Conservation (phyloP, 2,888 invertebrate genomes). For the Athalia circularis region DNA sequence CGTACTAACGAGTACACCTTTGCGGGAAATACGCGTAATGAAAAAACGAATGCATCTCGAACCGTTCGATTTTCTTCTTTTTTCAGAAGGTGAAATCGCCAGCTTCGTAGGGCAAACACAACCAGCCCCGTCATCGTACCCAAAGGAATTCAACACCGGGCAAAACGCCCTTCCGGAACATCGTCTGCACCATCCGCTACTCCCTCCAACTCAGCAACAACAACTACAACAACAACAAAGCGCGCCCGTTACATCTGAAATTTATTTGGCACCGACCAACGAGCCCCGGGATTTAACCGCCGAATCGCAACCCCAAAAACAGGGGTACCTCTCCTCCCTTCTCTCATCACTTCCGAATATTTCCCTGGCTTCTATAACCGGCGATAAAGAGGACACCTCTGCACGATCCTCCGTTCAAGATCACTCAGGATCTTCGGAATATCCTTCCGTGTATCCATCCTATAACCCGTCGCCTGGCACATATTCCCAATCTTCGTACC, state of each 20-base stretch:
- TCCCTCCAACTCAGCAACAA: constrained; percentile 10
- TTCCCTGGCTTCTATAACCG: constrained; percentile 64
- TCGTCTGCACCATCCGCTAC: constrained; percentile 4
- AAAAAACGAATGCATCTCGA: constrained; percentile 6
- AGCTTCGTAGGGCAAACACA: constrained; percentile 64
- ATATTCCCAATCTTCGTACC: not conserved
- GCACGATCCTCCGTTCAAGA: not conserved
- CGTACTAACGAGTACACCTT: not conserved
- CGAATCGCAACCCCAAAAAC: constrained; percentile 48
- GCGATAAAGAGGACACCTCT: constrained; percentile 49
- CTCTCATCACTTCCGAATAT: constrained; percentile 69
- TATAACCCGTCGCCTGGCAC: constrained; percentile 2
- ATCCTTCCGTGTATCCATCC: not conserved
- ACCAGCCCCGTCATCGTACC: constrained; percentile 21
- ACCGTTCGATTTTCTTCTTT: constrained; percentile 9
- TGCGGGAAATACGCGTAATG: not conserved
- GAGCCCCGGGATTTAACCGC: constrained; percentile 28
- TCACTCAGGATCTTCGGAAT: not conserved
- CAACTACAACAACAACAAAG: constrained; percentile 7
- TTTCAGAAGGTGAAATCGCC: constrained; percentile 63
- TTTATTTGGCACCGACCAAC: constrained; percentile 23
- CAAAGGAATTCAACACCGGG: not conserved
- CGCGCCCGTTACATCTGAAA: constrained; percentile 32
- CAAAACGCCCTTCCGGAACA: not conserved
- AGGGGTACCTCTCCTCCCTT: constrained; percentile 68